Conservation (phyloP, 2,113 vertebrate species). For the Hydrolagus affinis region DNA sequence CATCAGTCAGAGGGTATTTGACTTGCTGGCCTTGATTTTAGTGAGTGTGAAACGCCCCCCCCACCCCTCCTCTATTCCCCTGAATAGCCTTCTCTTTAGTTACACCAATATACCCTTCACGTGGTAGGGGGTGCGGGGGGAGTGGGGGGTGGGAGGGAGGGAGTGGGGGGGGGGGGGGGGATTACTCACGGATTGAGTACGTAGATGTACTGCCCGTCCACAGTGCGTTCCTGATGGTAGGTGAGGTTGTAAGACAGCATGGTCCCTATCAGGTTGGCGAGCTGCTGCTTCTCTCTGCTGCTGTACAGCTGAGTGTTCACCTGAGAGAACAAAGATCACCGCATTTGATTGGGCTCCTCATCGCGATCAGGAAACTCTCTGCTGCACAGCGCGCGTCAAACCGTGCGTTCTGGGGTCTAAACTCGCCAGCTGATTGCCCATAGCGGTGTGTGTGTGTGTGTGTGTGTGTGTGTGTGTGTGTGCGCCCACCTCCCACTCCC, state of each 20-base stretch:
- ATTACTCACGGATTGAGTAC: slow-evolving; percentile 83
- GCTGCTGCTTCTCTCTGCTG: slow-evolving; percentile 80
- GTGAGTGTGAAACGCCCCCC: too few species aligned
- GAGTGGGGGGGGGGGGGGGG: too few species aligned
- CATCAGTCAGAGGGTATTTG: neutral
- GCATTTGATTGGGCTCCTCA: too few species aligned
- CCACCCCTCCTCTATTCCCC: too few species aligned
- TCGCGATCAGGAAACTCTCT: neutral
- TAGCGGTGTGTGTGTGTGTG: too few species aligned
- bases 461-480: too few species aligned
- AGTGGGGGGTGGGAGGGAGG: too few species aligned
- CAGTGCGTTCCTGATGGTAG: slow-evolving; percentile 80
- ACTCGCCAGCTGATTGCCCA: too few species aligned
- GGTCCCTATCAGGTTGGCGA: slow-evolving; percentile 72
- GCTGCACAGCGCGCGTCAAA: too few species aligned
- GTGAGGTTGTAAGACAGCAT: slow-evolving; percentile 93
- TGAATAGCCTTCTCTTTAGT: neutral
- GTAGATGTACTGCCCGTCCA: slow-evolving; percentile 82
- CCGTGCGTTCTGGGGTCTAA: too few species aligned
- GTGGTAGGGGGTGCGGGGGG: slow-evolving; percentile 20
- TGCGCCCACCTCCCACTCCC: too few species aligned
- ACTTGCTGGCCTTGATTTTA: too few species aligned
- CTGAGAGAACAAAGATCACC: slow-evolving; percentile 46
- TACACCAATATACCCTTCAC: neutral
- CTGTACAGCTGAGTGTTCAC: slow-evolving; percentile 94